Percentiles rank a stretch among this genome's conserved stretches.
phyloP scores from a whole-genome alignment of 2,113 vertebrate species.

The Chaenogobius annularis region DNA sequence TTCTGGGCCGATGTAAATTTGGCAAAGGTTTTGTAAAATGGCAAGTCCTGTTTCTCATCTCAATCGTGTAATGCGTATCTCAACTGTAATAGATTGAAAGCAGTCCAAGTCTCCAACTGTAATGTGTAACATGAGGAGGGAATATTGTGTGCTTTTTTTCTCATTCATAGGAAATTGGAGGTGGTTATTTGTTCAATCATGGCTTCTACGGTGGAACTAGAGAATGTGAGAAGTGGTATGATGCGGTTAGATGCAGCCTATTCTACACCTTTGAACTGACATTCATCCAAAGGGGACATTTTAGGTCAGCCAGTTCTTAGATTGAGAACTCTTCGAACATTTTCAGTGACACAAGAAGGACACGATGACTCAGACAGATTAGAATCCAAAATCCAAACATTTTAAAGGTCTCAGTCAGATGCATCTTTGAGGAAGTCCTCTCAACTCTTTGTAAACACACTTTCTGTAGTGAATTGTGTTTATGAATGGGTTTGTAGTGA shows the following conservation, averaged over 20 bases:
- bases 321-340: too few relatives aligned
- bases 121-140: background rate
- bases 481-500: conserved; percentile 37
- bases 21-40: conserved; percentile 25
- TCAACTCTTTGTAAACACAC: conserved; percentile 35
- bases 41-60: conserved; percentile 14
- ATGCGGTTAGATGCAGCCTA: too few relatives aligned
- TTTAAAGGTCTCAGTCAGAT: conserved; percentile 7
- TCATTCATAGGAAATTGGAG: background rate
- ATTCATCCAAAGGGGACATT: too few relatives aligned
- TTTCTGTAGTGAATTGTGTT: conserved; percentile 39
- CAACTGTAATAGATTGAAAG: background rate
- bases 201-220: background rate
- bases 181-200: background rate
- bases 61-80: conserved; percentile 20
- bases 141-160: background rate
- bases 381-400: conserved; percentile 2
- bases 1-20: conserved; percentile 37
- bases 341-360: background rate
- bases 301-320: too few relatives aligned
- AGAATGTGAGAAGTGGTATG: background rate
- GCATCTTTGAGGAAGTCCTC: conserved; percentile 32
- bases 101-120: conserved; percentile 11
- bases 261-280: too few relatives aligned
- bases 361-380: background rate